Evolutionary conservation across 2,888 invertebrate genomes (phyloP), one percentile per base, ranked within the genome.

Genomic region (Tetragonula carbonaria): DNA sequence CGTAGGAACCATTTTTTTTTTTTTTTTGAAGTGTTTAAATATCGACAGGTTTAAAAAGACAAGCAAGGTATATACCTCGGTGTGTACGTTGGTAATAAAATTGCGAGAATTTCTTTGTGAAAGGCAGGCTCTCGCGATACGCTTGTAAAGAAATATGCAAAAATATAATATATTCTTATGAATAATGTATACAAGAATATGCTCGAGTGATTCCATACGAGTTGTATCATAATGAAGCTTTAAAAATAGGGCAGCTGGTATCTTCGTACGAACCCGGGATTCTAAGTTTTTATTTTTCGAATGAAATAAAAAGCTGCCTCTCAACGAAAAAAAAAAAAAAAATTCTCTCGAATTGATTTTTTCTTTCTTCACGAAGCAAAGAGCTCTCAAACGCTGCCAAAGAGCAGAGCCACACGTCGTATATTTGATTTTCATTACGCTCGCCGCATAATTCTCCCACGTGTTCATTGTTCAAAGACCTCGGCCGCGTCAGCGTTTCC

Each of bases 151-250:
- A 75, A 74, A 72, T 72, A 67, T 67, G 75, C 67, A 75, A 82
- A 45, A 75, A 71, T 71, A 67, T 28, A 75, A 67, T 33, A 75
- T 59, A 50, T 53, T 67, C 59, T 67, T 75, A 82, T 82, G 82
- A 82, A 82, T 82, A 82, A 82, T 82, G 82, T 75, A 55, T 72
- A 67, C 50, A 55, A 65, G 62, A 72, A 62, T 75, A 66, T 62
- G 75, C 59, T 62, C 6, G 50, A 67, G 74, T 50, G 82, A 82
- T 67, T 82, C 82, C 80, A 55, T 59, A 53, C 74, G 74, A 67
- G 55, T 51, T 18, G 55, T 59, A 72, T 82, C 74, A 38, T 66
- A 82, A 75, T 18, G 72, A 71, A 72, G 65, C 59, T 18, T 21
- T 33, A 28, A 75, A 67, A 74, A 16, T 33, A 21, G 57, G 50